These are phyloP conservation scores for Lophius americanus DNA, from an alignment of 2,797 vertebrate species.

Conservation along the genomic window DNA sequence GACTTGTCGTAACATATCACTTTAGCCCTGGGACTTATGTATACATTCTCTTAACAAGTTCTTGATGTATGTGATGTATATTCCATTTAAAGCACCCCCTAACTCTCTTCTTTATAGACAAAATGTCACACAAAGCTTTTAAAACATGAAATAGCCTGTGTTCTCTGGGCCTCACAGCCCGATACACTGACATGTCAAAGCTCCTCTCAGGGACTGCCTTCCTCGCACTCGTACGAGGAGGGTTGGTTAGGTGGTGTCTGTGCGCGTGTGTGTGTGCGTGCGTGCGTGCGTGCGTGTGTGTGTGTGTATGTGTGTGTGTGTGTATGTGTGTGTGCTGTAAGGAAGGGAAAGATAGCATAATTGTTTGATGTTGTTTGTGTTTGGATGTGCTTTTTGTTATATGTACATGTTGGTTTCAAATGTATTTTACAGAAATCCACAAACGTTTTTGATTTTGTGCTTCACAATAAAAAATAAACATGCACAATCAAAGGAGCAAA, in stretches of 20 bases:
- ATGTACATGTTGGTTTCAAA: slow-evolving; percentile 29
- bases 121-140: slow-evolving; percentile 68
- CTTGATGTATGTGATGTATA: slow-evolving; percentile 79
- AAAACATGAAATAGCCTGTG: slow-evolving; percentile 72
- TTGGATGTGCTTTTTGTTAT: slow-evolving; percentile 31
- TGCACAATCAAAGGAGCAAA: slow-evolving; percentile 51
- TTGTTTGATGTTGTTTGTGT: slow-evolving; percentile 16
- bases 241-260: not conserved
- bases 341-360: not conserved
- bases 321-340: slow-evolving; percentile 4
- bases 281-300: slow-evolving; percentile 1
- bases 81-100: slow-evolving; percentile 70
- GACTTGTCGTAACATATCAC: slow-evolving; percentile 73
- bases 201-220: slow-evolving; percentile 49
- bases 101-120: slow-evolving; percentile 75
- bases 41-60: slow-evolving; percentile 82
- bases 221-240: slow-evolving; percentile 3
- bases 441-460: slow-evolving; percentile 47
- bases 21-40: slow-evolving; percentile 70
- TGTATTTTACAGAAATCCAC: slow-evolving; percentile 43
- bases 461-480: slow-evolving; percentile 34
- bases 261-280: slow-evolving; percentile 1
- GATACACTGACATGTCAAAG: slow-evolving; percentile 53
- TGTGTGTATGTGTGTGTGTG: slow-evolving; percentile 7
- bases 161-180: slow-evolving; percentile 54